Percentiles rank a stretch among this genome's conserved stretches.
Evolutionary conservation across 2,797 vertebrate genomes (phyloP).

Genomic region (Arnoldichthys spilopterus): DNA sequence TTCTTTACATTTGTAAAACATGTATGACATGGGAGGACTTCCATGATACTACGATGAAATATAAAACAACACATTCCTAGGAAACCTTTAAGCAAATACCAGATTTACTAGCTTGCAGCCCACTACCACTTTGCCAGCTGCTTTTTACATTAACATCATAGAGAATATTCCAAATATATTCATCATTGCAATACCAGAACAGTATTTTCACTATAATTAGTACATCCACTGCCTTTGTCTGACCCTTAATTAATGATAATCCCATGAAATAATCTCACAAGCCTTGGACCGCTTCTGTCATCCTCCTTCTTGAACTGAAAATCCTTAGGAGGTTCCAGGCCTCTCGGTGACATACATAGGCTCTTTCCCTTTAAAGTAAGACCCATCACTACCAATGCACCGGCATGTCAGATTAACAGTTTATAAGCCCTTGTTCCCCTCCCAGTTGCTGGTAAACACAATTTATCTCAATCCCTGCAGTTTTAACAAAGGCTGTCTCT

Average conservation of each 20-base stretch:
- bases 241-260: constrained; percentile 33
- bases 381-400: constrained; percentile 42
- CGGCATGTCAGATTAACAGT: constrained; percentile 55
- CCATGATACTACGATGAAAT: too few species aligned
- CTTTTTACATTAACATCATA: neutral
- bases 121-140: neutral
- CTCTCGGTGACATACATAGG: constrained; percentile 18
- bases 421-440: constrained; percentile 57
- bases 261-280: constrained; percentile 36
- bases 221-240: neutral
- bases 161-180: neutral
- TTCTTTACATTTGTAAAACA: neutral
- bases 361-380: constrained; percentile 34
- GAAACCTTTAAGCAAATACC: neutral
- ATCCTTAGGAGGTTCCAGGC: neutral
- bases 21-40: too few species aligned
- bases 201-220: neutral
- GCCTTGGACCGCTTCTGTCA: constrained; percentile 22
- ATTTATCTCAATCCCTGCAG: constrained; percentile 72
- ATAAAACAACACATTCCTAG: too few species aligned
- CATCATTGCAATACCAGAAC: constrained; percentile 1
- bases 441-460: constrained; percentile 67
- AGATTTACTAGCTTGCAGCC: neutral
- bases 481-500: constrained; percentile 68
- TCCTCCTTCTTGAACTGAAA: constrained; percentile 11